phyloP scores from a whole-genome alignment of 2,888 invertebrate genomes.

The Cheiracanthium punctorium region DNA sequence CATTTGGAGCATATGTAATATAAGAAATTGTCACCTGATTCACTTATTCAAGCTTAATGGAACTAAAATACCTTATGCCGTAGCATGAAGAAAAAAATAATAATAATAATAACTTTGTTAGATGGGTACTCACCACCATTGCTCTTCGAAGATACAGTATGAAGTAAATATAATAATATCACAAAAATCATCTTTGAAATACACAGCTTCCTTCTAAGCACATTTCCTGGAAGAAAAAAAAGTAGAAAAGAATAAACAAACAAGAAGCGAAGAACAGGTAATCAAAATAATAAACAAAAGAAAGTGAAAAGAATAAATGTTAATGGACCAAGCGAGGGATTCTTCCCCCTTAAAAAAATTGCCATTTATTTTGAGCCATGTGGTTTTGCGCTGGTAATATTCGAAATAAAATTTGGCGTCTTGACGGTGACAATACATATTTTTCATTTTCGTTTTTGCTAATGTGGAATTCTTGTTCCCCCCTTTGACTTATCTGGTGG shows the following conservation, averaged over 20 bases:
- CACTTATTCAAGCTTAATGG: background rate
- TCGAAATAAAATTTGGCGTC: constrained; percentile 21
- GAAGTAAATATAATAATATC: constrained; percentile 62
- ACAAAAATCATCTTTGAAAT: constrained; percentile 53
- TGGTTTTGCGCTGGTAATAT: constrained; percentile 29
- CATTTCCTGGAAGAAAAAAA: constrained; percentile 37
- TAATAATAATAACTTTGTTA: no score
- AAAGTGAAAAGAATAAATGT: constrained; percentile 36
- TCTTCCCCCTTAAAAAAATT: background rate
- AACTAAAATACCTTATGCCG: background rate
- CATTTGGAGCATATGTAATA: no score
- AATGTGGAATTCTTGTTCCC: constrained; percentile 47
- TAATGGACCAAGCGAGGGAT: constrained; percentile 31
- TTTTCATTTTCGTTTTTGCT: constrained; percentile 43
- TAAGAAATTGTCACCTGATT: no score
- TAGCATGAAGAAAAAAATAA: background rate
- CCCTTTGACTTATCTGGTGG: background rate
- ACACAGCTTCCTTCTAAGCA: constrained; percentile 9
- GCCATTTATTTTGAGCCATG: constrained; percentile 29
- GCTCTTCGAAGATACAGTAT: constrained; percentile 30
- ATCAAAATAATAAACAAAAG: constrained; percentile 53
- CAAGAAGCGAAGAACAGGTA: constrained; percentile 48
- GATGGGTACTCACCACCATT: constrained; percentile 49
- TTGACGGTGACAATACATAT: constrained; percentile 26
- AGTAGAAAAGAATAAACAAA: constrained; percentile 8